phyloP scores from a whole-genome alignment of 2,888 invertebrate species.

The Drosophila bunnanda region DNA sequence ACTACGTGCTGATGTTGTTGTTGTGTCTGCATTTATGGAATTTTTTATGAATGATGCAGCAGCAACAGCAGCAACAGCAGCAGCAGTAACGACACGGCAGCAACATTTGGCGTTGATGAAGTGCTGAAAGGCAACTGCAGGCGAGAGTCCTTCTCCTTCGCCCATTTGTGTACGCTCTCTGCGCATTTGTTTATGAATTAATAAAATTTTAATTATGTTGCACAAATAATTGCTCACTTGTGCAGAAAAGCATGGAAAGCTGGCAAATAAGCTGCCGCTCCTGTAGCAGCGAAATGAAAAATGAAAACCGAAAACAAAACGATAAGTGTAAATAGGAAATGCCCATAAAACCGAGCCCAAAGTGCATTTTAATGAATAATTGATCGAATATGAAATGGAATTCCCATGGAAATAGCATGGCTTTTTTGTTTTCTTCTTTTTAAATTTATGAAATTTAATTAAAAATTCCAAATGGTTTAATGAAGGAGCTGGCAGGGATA shows the following conservation, averaged over 20 bases:
- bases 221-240: constrained; percentile 74
- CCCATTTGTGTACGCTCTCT: constrained; percentile 43
- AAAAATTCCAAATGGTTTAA: constrained; percentile 16
- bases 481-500: background rate
- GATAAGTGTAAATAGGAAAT: constrained; percentile 52
- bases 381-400: constrained; percentile 15
- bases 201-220: constrained; percentile 77
- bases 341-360: constrained; percentile 38
- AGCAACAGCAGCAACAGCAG: constrained; percentile 38
- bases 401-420: constrained; percentile 22
- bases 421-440: constrained; percentile 5
- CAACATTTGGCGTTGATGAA: constrained; percentile 59
- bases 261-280: constrained; percentile 23
- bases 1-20: constrained; percentile 29
- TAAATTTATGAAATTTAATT: constrained; percentile 21
- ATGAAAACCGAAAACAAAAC: constrained; percentile 32
- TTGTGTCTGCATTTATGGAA: constrained; percentile 65
- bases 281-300: constrained; percentile 21
- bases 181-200: constrained; percentile 74
- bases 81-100: constrained; percentile 24
- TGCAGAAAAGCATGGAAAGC: constrained; percentile 54
- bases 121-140: constrained; percentile 56
- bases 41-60: constrained; percentile 70
- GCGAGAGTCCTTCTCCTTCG: constrained; percentile 23
- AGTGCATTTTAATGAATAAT: constrained; percentile 62